Conservation (phyloP, 2,113 vertebrate species). For the Poeciliopsis occidentalis region DNA sequence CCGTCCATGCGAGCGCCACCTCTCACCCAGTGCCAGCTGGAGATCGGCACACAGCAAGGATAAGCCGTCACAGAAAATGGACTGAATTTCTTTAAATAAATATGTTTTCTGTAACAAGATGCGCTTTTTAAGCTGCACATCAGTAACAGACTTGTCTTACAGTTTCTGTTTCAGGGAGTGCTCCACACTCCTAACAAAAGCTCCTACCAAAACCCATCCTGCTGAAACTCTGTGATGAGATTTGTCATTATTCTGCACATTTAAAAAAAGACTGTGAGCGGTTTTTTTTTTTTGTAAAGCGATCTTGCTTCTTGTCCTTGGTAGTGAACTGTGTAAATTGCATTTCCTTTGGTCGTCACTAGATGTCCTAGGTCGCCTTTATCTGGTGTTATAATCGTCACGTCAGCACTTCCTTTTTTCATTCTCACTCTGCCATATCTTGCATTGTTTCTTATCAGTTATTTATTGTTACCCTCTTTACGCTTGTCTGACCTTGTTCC, state of each 20-base stretch:
- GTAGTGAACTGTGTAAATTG: background rate
- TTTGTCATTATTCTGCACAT: background rate
- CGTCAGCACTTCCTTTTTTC: background rate
- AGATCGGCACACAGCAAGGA: no score
- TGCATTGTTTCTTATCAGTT: background rate
- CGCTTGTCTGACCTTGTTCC: background rate
- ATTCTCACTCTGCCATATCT: background rate
- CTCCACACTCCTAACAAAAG: background rate
- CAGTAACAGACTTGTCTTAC: background rate
- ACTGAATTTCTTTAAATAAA: no score
- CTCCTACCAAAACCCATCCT: background rate
- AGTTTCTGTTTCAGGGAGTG: background rate
- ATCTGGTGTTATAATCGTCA: background rate
- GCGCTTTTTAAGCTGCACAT: background rate
- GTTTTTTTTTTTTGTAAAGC: background rate
- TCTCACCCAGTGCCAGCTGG: no score
- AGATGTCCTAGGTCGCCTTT: background rate
- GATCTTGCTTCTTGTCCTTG: background rate
- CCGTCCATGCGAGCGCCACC: no score
- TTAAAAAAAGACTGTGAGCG: no score
- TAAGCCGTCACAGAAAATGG: no score
- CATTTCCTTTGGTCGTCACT: background rate
- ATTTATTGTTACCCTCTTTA: background rate
- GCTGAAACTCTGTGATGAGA: slow-evolving; percentile 1
- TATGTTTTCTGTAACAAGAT: no score